Base-by-base conservation (phyloP, 2,113 vertebrate species). In the Eurystomus gularis region DNA sequence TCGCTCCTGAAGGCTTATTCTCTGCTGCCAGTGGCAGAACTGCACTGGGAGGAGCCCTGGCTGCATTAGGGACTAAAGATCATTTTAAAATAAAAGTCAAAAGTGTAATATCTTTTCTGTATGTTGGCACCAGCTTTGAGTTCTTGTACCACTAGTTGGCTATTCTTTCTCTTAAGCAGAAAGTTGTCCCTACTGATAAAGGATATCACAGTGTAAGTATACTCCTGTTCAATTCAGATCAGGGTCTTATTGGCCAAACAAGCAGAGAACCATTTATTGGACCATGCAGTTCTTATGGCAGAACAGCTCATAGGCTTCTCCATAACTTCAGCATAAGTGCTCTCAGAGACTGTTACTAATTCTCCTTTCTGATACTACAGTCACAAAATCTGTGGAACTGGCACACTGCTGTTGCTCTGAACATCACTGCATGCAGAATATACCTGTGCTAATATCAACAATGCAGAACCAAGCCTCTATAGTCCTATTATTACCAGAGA, bases 11-110 rank as follows among this genome's bases (percentile, higher is more conserved):
- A 29, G 51, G 39, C 29, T 89, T 64, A 29, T 64, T 72, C 57
- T 85, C 61, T 60, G 55, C 61, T 51, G 70, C 16, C 69, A 44
- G 48, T 42, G 51, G 61, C 69, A 87, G 82, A 87, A 71, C 25
- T 0, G 0, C 0, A 0, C 3, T 2, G n/a, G 29, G 33, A 82
- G 44, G 24, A 62, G 49, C 58, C 21, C 13, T 71, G 42, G 18
- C 49, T 79, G n/a, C n/a, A 19, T 26, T 17, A 64, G 35, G 13
- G 44, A 28, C 40, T 65, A 39, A 76, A 88, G 48, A 33, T 54
- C 1, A 29, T 51, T 90, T 70, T n/a, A 83, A 72, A 91, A 52
- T 44, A 62, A 46, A 86, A 90, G 31, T 17, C 65, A 28, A 65
- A 86, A 88, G 7, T 35, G 10, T 55, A 42, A 16, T 10, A 20